phyloP scores from a whole-genome alignment of 2,797 vertebrate genomes.

The Lycodopsis pacificus region DNA sequence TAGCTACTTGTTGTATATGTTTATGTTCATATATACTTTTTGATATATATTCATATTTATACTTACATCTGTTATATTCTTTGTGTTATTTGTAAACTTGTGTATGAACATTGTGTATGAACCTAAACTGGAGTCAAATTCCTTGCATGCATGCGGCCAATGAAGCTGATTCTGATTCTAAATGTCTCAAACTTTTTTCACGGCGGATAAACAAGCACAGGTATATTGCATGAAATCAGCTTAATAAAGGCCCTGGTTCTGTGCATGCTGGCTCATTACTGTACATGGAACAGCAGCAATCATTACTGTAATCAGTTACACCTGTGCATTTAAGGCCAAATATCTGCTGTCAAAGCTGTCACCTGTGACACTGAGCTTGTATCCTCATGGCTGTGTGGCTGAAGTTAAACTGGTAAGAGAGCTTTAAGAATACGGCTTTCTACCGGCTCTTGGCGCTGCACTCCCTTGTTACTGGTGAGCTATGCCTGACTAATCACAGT shows the following conservation, averaged over 20 bases:
- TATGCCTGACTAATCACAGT: not conserved
- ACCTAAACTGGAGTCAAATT: too few species aligned
- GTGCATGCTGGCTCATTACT: not conserved
- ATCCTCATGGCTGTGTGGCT: not conserved
- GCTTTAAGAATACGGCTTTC: not conserved
- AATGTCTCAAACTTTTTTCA: not conserved
- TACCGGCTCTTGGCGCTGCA: not conserved
- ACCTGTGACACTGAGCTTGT: not conserved
- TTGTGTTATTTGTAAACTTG: too few species aligned
- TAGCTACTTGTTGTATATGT: not conserved
- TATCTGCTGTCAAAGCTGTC: not conserved
- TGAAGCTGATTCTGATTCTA: not conserved
- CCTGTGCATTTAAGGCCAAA: not conserved
- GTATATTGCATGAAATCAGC: not conserved
- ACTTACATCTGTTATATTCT: too few species aligned
- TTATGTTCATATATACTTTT: too few species aligned
- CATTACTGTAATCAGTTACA: too few species aligned
- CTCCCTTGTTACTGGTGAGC: constrained; percentile 17
- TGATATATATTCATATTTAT: too few species aligned
- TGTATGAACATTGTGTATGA: too few species aligned
- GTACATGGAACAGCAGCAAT: not conserved
- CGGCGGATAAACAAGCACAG: not conserved
- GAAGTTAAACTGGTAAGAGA: not conserved
- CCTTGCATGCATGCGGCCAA: too few species aligned
- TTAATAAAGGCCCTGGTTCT: not conserved